Conservation (phyloP, 2,113 vertebrate species). For the Sakesphorus luctuosus region DNA sequence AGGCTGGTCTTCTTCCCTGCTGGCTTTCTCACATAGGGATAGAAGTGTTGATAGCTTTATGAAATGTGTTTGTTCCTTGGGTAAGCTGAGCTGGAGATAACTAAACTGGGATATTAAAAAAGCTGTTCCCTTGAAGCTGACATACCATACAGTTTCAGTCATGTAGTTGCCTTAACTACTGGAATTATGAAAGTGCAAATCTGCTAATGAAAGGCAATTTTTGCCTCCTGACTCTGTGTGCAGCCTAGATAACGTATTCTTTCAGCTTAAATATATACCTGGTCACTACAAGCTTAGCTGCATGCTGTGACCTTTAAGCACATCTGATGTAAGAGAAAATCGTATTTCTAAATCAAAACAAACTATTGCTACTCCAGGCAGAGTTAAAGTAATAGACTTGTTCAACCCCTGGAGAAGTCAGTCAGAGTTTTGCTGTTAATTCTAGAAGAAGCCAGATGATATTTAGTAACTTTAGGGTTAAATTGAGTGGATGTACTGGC, state of each 20-base stretch:
- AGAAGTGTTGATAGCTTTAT: slow-evolving; percentile 23
- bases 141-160: not conserved
- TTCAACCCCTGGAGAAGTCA: not conserved
- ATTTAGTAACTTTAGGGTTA: not conserved
- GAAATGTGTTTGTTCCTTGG: slow-evolving; percentile 28
- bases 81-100: slow-evolving; percentile 17
- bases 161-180: not conserved
- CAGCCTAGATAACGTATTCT: not conserved
- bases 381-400: not conserved
- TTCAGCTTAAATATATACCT: not conserved
- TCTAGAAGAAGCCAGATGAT: not conserved
- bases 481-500: not conserved
- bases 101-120: slow-evolving; percentile 31
- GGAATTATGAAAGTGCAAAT: not conserved
- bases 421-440: not conserved
- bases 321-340: not conserved
- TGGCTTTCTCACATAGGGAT: accelerated
- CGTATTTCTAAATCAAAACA: slow-evolving; percentile 9
- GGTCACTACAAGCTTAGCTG: not conserved
- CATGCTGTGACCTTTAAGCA: slow-evolving; percentile 10
- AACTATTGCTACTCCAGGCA: not conserved
- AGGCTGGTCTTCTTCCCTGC: not conserved
- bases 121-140: slow-evolving; percentile 27
- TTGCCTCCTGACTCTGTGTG: not conserved
- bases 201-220: slow-evolving; percentile 7